These are phyloP conservation scores for Cylas formicarius DNA, from an alignment of 1,140 invertebrate genomes.

Conservation along the genomic window DNA sequence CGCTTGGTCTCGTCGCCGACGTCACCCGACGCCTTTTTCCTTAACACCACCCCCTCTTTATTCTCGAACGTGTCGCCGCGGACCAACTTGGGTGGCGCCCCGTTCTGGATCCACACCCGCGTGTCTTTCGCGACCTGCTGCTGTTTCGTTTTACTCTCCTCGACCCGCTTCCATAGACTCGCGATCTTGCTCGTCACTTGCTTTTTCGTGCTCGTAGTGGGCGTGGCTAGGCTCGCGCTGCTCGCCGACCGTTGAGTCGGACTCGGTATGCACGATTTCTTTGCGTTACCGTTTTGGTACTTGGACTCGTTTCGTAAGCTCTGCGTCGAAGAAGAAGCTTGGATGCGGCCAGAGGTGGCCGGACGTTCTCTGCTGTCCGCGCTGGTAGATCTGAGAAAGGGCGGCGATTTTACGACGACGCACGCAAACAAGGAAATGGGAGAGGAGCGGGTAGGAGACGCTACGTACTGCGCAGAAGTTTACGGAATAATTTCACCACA, in stretches of 20 bases:
- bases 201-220: conserved; percentile 36
- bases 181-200: conserved; percentile 82
- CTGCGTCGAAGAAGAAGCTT: conserved; percentile 47
- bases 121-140: conserved; percentile 29
- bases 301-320: conserved; percentile 48
- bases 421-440: too few species aligned
- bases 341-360: conserved; percentile 37
- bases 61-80: conserved; percentile 31
- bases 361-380: conserved; percentile 32
- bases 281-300: conserved; percentile 41
- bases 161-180: conserved; percentile 79
- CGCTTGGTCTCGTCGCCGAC: conserved; percentile 38
- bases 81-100: conserved; percentile 21
- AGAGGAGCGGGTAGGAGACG: too few species aligned
- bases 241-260: conserved; percentile 22
- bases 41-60: conserved; percentile 30
- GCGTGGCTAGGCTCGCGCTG: conserved; percentile 23
- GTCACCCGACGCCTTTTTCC: conserved; percentile 26
- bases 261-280: conserved; percentile 24
- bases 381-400: conserved; percentile 38
- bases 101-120: conserved; percentile 53
- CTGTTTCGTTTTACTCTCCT: conserved; percentile 60
- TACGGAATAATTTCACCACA: too few species aligned
- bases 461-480: too few species aligned
- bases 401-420: too few species aligned